Percentiles rank a stretch among this genome's conserved stretches.
Evolutionary conservation across 2,113 vertebrate genomes (phyloP).

Genomic region (Antechinus stuartii): DNA sequence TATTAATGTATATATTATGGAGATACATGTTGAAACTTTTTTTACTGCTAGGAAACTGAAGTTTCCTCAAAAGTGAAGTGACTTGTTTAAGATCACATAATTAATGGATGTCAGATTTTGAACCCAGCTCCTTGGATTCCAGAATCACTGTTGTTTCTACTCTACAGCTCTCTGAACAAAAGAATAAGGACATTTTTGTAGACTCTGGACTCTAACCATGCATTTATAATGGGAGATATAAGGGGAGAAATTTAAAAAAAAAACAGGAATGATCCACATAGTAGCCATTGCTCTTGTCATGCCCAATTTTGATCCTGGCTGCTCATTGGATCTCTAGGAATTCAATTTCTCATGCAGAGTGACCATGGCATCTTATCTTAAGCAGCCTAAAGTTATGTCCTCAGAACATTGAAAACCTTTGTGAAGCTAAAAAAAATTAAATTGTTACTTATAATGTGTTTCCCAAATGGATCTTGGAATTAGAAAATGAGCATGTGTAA

Average conservation of each 20-base stretch:
- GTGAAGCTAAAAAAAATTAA: neutral
- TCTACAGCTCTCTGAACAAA: neutral
- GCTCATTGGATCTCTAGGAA: neutral
- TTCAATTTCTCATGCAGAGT: neutral
- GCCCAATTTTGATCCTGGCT: neutral
- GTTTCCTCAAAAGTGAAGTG: neutral
- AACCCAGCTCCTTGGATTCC: neutral
- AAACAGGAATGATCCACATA: neutral
- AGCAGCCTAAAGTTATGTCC: too few relatives aligned
- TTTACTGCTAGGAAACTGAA: neutral
- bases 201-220: neutral
- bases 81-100: neutral
- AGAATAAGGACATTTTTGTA: neutral
- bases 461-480: neutral
- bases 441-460: neutral
- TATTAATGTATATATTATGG: neutral
- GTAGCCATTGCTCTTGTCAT: neutral
- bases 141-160: neutral
- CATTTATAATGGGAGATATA: neutral
- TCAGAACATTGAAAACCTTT: neutral
- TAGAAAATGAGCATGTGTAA: neutral
- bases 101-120: neutral
- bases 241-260: neutral
- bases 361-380: too few relatives aligned
- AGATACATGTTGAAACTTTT: neutral